A percentile compares a stretch with the other conserved stretches of the same genome.
Conservation (phyloP, 2,888 invertebrate species). For the Drosophila hamatofila region DNA sequence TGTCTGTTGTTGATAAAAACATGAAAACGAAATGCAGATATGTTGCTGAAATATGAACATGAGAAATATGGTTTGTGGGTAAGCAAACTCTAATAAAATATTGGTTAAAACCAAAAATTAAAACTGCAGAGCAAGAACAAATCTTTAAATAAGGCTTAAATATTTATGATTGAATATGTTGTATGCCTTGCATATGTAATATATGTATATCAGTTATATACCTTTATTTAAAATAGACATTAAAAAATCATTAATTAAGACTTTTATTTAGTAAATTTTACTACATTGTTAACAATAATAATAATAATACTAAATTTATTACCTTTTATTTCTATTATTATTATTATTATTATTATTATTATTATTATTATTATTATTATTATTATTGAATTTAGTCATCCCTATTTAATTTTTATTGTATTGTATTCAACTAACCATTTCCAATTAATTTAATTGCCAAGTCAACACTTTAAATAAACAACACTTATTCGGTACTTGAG, state of each 20-base stretch:
- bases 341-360: background rate
- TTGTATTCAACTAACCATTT: background rate
- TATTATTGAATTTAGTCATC: background rate
- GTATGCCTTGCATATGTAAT: background rate
- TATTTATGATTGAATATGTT: background rate
- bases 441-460: background rate
- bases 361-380: background rate
- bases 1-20: slow-evolving; percentile 34
- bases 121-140: background rate
- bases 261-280: too few relatives aligned
- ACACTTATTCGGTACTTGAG: background rate
- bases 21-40: slow-evolving; percentile 17
- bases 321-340: too few relatives aligned
- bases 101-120: background rate
- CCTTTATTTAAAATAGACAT: too few relatives aligned
- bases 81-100: background rate
- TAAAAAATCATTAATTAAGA: too few relatives aligned
- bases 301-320: too few relatives aligned
- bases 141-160: background rate
- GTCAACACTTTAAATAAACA: background rate
- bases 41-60: slow-evolving; percentile 9
- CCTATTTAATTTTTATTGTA: too few relatives aligned
- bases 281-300: background rate
- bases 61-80: slow-evolving; percentile 6
- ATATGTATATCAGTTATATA: too few relatives aligned